A percentile compares a stretch with the other conserved stretches of the same genome.
These are phyloP conservation scores for Glossosoma conforme DNA, from an alignment of 1,140 invertebrate species.

Conservation along the genomic window DNA sequence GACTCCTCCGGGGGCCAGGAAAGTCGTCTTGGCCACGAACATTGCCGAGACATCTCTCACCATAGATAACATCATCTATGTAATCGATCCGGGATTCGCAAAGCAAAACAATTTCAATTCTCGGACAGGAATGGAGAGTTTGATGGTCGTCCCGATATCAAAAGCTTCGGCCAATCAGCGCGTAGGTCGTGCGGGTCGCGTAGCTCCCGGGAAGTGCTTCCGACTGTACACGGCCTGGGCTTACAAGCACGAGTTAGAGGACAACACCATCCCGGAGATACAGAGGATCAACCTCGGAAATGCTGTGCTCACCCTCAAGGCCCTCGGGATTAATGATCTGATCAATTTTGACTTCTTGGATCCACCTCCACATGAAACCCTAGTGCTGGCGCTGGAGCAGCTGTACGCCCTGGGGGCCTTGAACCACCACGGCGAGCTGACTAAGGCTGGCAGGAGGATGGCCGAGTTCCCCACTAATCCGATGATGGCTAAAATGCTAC, in stretches of 20 bases:
- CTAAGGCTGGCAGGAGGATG: conserved; percentile 95
- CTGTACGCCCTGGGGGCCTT: conserved; percentile 96
- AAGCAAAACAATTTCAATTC: conserved; percentile 99
- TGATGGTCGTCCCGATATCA: conserved; percentile 96
- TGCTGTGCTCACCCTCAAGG: conserved; percentile 94
- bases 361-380: conserved; percentile 94
- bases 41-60: conserved; percentile 99
- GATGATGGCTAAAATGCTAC: conserved; percentile 98
- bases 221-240: conserved; percentile 95
- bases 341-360: conserved; percentile 99
- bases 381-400: conserved; percentile 94
- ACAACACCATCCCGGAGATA: conserved; percentile 97
- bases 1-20: conserved; percentile 90
- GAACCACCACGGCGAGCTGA: conserved; percentile 95
- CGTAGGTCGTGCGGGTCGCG: conserved; percentile 86
- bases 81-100: conserved; percentile 98
- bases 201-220: conserved; percentile 96
- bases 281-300: conserved; percentile 97
- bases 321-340: conserved; percentile 94
- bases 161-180: conserved; percentile 95
- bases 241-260: conserved; percentile 96
- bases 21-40: conserved; percentile 96
- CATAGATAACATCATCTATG: conserved; percentile 98
- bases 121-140: conserved; percentile 94
- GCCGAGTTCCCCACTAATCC: conserved; percentile 99